Conservation (phyloP, 2,797 vertebrate genomes). For the Melanotaenia nigrans region DNA sequence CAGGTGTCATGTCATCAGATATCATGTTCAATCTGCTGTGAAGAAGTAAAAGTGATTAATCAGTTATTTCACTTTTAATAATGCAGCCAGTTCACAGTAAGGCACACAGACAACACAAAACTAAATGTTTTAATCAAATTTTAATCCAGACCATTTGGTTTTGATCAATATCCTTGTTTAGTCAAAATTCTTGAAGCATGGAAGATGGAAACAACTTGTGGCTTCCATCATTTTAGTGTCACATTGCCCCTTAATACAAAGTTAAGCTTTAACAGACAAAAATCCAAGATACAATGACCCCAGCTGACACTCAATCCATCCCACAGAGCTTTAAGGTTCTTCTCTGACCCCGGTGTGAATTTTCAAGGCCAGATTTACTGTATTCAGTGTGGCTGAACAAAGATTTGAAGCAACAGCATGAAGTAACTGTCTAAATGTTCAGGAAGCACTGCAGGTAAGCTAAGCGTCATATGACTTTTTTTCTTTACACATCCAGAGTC, state of each 20-base stretch:
- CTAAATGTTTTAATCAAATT: constrained; percentile 60
- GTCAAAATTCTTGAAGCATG: constrained; percentile 10
- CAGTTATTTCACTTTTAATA: background rate
- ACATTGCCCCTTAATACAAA: constrained; percentile 63
- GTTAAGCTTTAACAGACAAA: constrained; percentile 56
- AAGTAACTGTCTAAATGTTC: background rate
- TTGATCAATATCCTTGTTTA: constrained; percentile 51
- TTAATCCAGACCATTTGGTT: constrained; percentile 61
- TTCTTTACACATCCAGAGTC: too few species aligned
- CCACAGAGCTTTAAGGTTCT: constrained; percentile 4
- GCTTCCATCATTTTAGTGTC: constrained; percentile 45
- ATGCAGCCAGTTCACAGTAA: background rate
- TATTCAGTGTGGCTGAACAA: background rate
- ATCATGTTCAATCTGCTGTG: background rate
- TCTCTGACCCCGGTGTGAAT: constrained; percentile 22
- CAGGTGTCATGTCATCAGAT: background rate
- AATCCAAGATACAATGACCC: constrained; percentile 41
- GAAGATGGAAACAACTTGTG: constrained; percentile 14
- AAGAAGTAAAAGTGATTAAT: background rate
- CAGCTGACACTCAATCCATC: constrained; percentile 16
- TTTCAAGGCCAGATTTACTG: constrained; percentile 6
- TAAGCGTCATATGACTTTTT: background rate
- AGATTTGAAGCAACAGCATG: background rate
- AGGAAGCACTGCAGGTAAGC: background rate
- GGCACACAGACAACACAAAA: background rate